Base-by-base conservation (phyloP, 2,113 vertebrate genomes). In the Mustelus asterias region DNA sequence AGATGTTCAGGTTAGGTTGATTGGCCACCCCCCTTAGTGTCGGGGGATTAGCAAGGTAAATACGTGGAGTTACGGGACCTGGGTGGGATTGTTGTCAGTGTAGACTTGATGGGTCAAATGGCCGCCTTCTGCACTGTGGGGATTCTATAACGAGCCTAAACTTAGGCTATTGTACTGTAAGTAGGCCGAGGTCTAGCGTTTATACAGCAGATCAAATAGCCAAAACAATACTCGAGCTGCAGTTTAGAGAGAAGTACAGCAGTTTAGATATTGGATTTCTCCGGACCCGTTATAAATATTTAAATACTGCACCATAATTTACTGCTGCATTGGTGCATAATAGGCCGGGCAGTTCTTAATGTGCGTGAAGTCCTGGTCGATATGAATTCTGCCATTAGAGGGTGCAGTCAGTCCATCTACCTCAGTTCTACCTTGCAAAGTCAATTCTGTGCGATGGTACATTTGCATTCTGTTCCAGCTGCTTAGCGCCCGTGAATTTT, bases 321-420 rank as follows among this genome's bases (percentile, higher is more conserved):
- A 67, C 63, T 67, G 54, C 88, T 93, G 33, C 24, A 37, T 37
- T 67, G 58, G 60, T 48, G 58, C 58, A 93, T 37, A 93, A 65
- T 65, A 90, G 86, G 54, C 44, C 48, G 10, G 58, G 24, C 26
- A 83, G 41, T 44, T 41, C 80, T 44, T 37, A 16, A 41, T 44
- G n/a, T 26, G 85, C 29, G 4, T 60, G 29, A 33, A 60, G 26
- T 16, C 37, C 41, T 9, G 24, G 24, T 33, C 33, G 13, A 54
- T 95, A 95, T 24, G 96, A 96, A 95, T 96, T 11, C 44, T 96
- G 96, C 98, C 99, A 97, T 97, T 97, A 98, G 99, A 97, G 98
- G 98, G 98, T 98, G 98, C 98, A 99, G 97, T 98, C 97, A 96
- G 97, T 97, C 98, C 96, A 98, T 92, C 78, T 96, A 96, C 97